Evolutionary conservation across 1,140 invertebrate species (phyloP).

Genomic region (Bombus soroeensis): DNA sequence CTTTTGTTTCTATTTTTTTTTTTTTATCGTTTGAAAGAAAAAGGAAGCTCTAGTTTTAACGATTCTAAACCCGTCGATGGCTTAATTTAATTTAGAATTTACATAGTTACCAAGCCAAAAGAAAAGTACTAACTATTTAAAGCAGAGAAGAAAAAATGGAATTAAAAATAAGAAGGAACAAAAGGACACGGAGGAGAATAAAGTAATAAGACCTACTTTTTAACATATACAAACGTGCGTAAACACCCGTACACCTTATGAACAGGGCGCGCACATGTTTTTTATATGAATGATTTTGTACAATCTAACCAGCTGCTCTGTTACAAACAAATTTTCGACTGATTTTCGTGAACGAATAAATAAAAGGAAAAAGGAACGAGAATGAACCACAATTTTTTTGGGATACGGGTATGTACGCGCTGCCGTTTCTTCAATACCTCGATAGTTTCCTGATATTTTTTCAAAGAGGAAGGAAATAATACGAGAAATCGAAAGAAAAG

Average conservation of each 20-base stretch:
- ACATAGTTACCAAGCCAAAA: conserved; percentile 79
- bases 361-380: not conserved
- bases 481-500: conserved; percentile 12
- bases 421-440: conserved; percentile 64
- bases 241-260: conserved; percentile 47
- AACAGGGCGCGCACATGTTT: conserved; percentile 33
- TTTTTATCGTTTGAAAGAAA: not conserved
- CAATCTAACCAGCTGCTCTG: conserved; percentile 46
- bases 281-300: conserved; percentile 55
- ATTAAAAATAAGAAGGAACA: conserved; percentile 30
- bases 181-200: conserved; percentile 5
- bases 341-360: conserved; percentile 37
- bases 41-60: not conserved
- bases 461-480: conserved; percentile 42
- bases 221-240: conserved; percentile 41
- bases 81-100: conserved; percentile 75
- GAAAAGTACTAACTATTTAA: conserved; percentile 69
- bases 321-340: conserved; percentile 13
- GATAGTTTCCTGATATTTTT: conserved; percentile 71
- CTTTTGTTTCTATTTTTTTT: not conserved
- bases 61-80: conserved; percentile 30
- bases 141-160: conserved; percentile 28
- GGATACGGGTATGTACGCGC: conserved; percentile 46
- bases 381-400: not conserved
- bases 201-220: conserved; percentile 47